Base-by-base conservation (phyloP, 2,888 invertebrate species). In the Drosophila dives region DNA sequence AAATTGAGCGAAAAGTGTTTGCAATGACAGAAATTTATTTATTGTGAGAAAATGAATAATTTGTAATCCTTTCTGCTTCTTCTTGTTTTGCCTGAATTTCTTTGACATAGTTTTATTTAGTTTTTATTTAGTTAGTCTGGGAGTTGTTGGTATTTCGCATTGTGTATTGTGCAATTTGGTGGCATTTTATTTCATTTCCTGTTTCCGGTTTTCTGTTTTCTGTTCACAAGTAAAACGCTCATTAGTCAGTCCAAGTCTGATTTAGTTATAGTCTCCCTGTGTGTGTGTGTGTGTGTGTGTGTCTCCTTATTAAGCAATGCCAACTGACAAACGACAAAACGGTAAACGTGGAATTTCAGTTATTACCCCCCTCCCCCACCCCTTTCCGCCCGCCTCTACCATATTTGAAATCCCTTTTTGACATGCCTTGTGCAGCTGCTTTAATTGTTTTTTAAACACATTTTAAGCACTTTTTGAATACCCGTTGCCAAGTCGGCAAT, bases 391-490 rank as follows among this genome's bases (percentile, higher is more conserved):
- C 55, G 8, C n/a, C n/a, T 2, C 10, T 1, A 29, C 26, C 26
- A 29, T 29, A 29, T 11, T 45, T 4, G 8, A 12, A 45, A 45
- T 45, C 42, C 38, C 26, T 29, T 26, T 38, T 26, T 32, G 38
- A 40, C 55, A 55, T 59, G 36, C 60, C 71, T 70, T 82, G n/a
- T 59, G 58, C 64, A 80, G 56, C 70, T 72, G 77, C 64, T 80
- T 84, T 83, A 85, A 89, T 85, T 89, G 86, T 89, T 83, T 89
- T 85, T 85, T 86, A 85, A 86, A 89, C 76, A 81, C 84, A 86
- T 86, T 81, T 86, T 74, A 75, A 83, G 77, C 72, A 64, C 75
- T 48, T 72, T 79, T 63, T 71, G 79, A 78, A 60, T 58, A 42
- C 68, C 42, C 70, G 70, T 61, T 66, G 60, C 72, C 60, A 61